Evolutionary conservation across 2,113 vertebrate genomes (phyloP), one percentile per base, ranked within the genome.

Genomic region (Lophura nycthemera): DNA sequence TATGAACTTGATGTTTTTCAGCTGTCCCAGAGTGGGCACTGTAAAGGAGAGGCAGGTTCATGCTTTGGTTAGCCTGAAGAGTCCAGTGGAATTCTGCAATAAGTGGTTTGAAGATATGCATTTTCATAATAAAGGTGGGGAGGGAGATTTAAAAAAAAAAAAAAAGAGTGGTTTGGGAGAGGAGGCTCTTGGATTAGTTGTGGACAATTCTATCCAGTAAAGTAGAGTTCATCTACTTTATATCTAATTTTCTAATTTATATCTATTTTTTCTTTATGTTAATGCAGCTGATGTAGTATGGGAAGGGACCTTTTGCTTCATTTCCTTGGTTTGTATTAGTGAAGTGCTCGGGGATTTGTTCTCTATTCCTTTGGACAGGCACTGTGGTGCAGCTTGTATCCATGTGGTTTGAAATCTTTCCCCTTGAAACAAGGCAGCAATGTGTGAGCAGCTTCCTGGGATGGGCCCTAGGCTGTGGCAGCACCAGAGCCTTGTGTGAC

Each of bases 201-300:
- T 12, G 13, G 22, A 1, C 6, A 40, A 1, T 73, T 88, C 27
- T 81, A n/a, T 48, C 25, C 17, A 8, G 9, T 32, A 32, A 42
- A 15, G 0, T 6, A 6, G 47, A 60, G 16, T 27, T 75, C 1
- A 9, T 29, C 5, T 60, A 43, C 42, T 43, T 43, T 16, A 43
- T 43, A 43, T 8, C 42, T 43, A 43, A 43, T 43, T 43, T 43
- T 43, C 42, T 43, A 43, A 43, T 16, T 6, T 43, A 16, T 43
- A 19, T 61, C 60, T 84, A 71, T 25, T 1, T 4, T 60, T 75
- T 67, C 15, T 13, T 60, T 38, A 19, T 18, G 36, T 38, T 56
- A 15, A 10, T 56, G 77, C 3, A 2, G 12, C 1, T 5, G 11
- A 29, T 29, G 4, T 25, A 11, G 25, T 6, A 20, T 5, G 60